These are phyloP conservation scores for Ferdinandea cuprea DNA, from an alignment of 2,888 invertebrate species.

Conservation along the genomic window DNA sequence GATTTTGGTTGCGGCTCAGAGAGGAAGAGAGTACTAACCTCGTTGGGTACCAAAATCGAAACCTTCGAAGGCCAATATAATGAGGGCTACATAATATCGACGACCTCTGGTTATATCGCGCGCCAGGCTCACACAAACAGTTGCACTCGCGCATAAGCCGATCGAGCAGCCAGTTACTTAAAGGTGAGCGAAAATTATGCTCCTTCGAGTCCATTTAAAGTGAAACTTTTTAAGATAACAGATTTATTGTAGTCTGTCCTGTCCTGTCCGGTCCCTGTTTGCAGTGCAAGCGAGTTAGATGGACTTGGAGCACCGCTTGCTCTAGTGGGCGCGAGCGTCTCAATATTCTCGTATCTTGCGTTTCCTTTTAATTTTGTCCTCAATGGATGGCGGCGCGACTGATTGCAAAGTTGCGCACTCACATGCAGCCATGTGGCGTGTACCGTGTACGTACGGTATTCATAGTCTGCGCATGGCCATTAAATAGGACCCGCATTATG, in stretches of 20 bases:
- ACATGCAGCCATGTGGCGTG: background rate
- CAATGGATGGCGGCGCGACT: conserved; percentile 56
- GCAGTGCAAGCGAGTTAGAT: conserved; percentile 32
- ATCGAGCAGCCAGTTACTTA: conserved; percentile 41
- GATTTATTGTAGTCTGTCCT: conserved; percentile 66
- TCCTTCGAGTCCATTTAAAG: conserved; percentile 72
- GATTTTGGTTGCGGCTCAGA: conserved; percentile 27
- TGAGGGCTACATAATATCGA: conserved; percentile 22
- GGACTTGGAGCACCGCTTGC: conserved; percentile 3
- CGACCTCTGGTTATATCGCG: conserved; percentile 16
- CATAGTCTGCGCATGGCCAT: conserved; percentile 28
- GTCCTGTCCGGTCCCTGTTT: no score
- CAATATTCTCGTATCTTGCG: conserved; percentile 50
- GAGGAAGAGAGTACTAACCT: conserved; percentile 40
- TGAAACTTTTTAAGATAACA: conserved; percentile 74
- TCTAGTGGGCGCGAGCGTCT: conserved; percentile 27
- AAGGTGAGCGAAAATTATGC: conserved; percentile 69
- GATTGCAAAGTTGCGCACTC: conserved; percentile 38
- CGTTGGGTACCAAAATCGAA: conserved; percentile 49
- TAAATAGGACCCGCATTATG: conserved; percentile 37
- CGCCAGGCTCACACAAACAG: conserved; percentile 31
- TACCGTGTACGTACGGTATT: background rate
- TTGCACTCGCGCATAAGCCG: conserved; percentile 21
- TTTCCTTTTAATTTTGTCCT: conserved; percentile 71
- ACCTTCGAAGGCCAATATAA: conserved; percentile 59